A percentile compares a stretch with the other conserved stretches of the same genome.
These are phyloP conservation scores for Heterocephalus glaber DNA, from an alignment of 2,113 vertebrate species.

Conservation along the genomic window DNA sequence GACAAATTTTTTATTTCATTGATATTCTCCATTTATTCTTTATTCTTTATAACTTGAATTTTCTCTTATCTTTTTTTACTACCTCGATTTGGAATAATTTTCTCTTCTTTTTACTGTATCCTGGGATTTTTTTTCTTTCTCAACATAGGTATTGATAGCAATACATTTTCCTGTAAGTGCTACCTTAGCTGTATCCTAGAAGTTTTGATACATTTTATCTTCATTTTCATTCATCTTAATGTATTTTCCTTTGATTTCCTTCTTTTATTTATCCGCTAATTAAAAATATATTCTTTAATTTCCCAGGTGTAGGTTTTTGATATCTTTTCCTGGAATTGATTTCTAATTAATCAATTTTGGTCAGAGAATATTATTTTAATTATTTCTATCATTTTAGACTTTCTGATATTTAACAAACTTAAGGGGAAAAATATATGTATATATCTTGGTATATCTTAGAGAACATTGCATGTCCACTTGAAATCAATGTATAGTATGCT, in stretches of 20 bases:
- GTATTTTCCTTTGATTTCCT: too few species aligned
- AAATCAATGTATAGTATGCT: background rate
- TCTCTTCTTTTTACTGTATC: background rate
- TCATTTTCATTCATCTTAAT: too few species aligned
- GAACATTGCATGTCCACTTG: background rate
- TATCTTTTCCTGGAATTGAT: background rate
- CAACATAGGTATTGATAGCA: background rate
- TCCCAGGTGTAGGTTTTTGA: background rate
- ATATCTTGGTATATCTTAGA: too few species aligned
- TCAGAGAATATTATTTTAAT: background rate
- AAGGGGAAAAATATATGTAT: too few species aligned
- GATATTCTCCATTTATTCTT: background rate
- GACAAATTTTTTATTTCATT: background rate
- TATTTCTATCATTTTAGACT: background rate
- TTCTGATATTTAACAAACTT: background rate
- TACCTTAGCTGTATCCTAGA: background rate
- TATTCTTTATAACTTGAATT: background rate
- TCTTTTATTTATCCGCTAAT: too few species aligned
- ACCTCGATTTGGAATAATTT: background rate
- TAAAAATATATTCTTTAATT: background rate
- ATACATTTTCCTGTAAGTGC: background rate
- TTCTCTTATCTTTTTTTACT: background rate
- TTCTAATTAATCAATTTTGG: background rate
- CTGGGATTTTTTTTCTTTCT: background rate
- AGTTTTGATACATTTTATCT: background rate